Evolutionary conservation across 1,140 invertebrate genomes (phyloP).

Genomic region (Grapholita molesta): DNA sequence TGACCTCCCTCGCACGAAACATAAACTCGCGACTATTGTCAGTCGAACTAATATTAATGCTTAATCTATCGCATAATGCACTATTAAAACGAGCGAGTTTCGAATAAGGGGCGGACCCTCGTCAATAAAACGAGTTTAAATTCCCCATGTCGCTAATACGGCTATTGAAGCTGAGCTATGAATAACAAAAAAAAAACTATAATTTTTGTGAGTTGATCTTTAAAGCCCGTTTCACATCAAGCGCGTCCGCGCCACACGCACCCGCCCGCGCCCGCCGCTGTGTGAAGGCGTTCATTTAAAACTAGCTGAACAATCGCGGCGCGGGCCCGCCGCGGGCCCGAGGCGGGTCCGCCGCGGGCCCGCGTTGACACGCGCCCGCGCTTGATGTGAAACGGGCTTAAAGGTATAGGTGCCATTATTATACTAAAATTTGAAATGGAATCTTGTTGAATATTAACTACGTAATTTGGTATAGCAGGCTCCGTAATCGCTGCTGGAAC

Average conservation of each 20-base stretch:
- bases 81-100: constrained; percentile 35
- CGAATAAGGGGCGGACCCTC: constrained; percentile 34
- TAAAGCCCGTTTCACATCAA: too few relatives aligned
- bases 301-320: too few relatives aligned
- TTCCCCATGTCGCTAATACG: constrained; percentile 25
- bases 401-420: background rate
- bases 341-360: too few relatives aligned
- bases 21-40: constrained; percentile 28
- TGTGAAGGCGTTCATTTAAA: too few relatives aligned
- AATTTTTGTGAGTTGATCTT: background rate
- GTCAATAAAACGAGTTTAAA: constrained; percentile 37
- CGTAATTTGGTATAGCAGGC: background rate
- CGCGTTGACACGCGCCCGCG: too few relatives aligned
- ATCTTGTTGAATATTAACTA: background rate
- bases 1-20: constrained; percentile 11
- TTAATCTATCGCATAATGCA: constrained; percentile 36
- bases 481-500: background rate
- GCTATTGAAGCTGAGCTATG: constrained; percentile 19
- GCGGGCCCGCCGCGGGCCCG: too few relatives aligned
- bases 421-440: constrained; percentile 4
- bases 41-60: constrained; percentile 27
- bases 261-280: too few relatives aligned
- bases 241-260: too few relatives aligned
- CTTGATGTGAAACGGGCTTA: too few relatives aligned
- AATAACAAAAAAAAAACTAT: constrained; percentile 11